phyloP scores from a whole-genome alignment of 2,113 vertebrate species.

The Poeciliopsis retropinna region DNA sequence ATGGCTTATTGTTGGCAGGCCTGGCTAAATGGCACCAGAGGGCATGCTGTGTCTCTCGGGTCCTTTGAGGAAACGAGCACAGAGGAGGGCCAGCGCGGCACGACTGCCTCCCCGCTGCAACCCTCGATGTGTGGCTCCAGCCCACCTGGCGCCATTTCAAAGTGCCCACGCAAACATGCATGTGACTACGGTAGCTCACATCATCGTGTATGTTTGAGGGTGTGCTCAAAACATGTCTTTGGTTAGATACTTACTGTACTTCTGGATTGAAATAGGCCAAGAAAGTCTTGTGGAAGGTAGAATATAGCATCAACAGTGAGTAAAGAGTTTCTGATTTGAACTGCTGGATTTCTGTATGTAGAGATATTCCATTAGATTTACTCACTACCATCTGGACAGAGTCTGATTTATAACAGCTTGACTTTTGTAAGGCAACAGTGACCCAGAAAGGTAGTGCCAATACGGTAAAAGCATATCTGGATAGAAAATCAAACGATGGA shows the following conservation, averaged over 20 bases:
- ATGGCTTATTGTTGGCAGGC: slow-evolving; percentile 56
- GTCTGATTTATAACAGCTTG: neutral
- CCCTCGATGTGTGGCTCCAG: slow-evolving; percentile 38
- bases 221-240: neutral
- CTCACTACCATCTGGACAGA: neutral
- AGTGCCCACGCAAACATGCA: slow-evolving; percentile 30
- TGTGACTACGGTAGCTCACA: slow-evolving; percentile 14
- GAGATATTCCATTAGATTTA: neutral
- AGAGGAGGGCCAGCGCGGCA: slow-evolving; percentile 32
- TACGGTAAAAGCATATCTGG: too few relatives aligned
- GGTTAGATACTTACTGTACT: neutral
- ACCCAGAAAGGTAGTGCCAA: neutral
- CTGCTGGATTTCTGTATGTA: neutral
- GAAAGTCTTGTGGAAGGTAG: neutral
- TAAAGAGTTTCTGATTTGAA: neutral
- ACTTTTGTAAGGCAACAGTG: neutral
- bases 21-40: slow-evolving; percentile 37
- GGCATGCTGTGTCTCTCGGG: slow-evolving; percentile 40
- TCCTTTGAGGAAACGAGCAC: slow-evolving; percentile 51
- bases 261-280: neutral
- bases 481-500: too few relatives aligned
- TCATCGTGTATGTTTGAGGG: neutral
- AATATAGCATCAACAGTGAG: neutral
- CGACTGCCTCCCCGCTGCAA: slow-evolving; percentile 34
- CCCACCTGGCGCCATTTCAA: slow-evolving; percentile 56